phyloP scores from a whole-genome alignment of 2,888 invertebrate species.

The Petrolisthes cinctipes region DNA sequence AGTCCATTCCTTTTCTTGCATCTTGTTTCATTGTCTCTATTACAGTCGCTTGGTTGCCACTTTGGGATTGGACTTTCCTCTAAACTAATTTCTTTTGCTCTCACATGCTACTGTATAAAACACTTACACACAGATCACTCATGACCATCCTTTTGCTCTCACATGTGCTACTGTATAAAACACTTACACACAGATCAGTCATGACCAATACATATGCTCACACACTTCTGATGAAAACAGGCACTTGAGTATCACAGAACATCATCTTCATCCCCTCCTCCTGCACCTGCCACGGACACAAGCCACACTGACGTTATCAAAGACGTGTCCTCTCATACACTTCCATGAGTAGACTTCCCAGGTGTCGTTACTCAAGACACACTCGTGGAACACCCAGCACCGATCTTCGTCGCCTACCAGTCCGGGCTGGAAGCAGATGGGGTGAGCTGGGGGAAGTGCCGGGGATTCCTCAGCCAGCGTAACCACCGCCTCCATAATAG shows the following conservation, averaged over 20 bases:
- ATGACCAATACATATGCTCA: too few species aligned
- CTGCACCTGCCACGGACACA: conserved; percentile 53
- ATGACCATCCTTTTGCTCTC: too few species aligned
- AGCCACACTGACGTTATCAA: conserved; percentile 40
- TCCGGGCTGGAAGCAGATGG: conserved; percentile 54
- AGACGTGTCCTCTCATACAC: conserved; percentile 57
- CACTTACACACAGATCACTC: too few species aligned
- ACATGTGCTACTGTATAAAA: too few species aligned
- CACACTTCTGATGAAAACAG: too few species aligned
- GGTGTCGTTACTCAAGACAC: conserved; percentile 46
- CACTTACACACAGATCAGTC: too few species aligned
- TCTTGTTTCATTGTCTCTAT: too few species aligned
- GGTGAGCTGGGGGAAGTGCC: conserved; percentile 56
- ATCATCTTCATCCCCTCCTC: neutral
- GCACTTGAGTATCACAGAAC: neutral
- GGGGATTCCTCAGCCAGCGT: conserved; percentile 20
- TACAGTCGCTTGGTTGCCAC: too few species aligned
- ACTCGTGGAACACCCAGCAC: conserved; percentile 63
- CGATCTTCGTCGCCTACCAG: conserved; percentile 43
- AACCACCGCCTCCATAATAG: neutral
- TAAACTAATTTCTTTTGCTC: too few species aligned
- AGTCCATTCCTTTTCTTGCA: too few species aligned
- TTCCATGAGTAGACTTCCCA: conserved; percentile 64
- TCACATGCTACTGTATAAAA: too few species aligned
- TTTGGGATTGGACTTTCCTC: too few species aligned